These are phyloP conservation scores for Ectropis crepuscularia DNA, from an alignment of 2,888 invertebrate genomes.

Conservation along the genomic window DNA sequence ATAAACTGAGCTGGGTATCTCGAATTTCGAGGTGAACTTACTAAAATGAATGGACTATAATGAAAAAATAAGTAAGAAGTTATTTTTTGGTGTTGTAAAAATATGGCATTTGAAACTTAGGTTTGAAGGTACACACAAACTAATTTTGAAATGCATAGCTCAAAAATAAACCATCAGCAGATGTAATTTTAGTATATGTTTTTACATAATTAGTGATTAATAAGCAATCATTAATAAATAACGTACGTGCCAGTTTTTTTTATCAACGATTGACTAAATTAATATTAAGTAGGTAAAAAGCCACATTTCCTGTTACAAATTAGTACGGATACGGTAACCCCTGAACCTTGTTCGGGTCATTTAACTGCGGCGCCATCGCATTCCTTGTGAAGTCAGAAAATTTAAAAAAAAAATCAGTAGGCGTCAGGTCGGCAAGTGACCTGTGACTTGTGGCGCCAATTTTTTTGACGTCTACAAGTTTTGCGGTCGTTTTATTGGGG, in stretches of 20 bases:
- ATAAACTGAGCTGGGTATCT: too few relatives aligned
- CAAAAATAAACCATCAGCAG: too few relatives aligned
- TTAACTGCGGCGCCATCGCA: slow-evolving; percentile 57
- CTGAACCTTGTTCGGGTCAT: slow-evolving; percentile 56
- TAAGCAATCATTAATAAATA: not conserved
- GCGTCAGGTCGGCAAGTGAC: slow-evolving; percentile 57
- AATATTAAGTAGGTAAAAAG: slow-evolving; percentile 3
- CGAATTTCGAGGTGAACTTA: too few relatives aligned
- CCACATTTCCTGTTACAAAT: slow-evolving; percentile 17
- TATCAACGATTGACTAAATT: slow-evolving; percentile 1
- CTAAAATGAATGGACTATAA: too few relatives aligned
- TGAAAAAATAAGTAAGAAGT: too few relatives aligned
- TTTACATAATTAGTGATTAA: too few relatives aligned
- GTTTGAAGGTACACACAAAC: too few relatives aligned
- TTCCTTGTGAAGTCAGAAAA: slow-evolving; percentile 17
- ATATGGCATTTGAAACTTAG: too few relatives aligned
- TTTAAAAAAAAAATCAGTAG: slow-evolving; percentile 15
- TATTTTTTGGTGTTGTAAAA: too few relatives aligned
- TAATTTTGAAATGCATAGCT: too few relatives aligned
- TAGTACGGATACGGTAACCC: slow-evolving; percentile 48
- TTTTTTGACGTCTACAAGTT: slow-evolving; percentile 55
- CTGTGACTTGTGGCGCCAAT: slow-evolving; percentile 75
- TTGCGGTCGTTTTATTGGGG: slow-evolving; percentile 10
- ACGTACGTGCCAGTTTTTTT: not conserved
- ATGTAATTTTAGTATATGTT: too few relatives aligned